Conservation (phyloP, 1,140 invertebrate genomes). For the Dufourea novaeangliae region DNA sequence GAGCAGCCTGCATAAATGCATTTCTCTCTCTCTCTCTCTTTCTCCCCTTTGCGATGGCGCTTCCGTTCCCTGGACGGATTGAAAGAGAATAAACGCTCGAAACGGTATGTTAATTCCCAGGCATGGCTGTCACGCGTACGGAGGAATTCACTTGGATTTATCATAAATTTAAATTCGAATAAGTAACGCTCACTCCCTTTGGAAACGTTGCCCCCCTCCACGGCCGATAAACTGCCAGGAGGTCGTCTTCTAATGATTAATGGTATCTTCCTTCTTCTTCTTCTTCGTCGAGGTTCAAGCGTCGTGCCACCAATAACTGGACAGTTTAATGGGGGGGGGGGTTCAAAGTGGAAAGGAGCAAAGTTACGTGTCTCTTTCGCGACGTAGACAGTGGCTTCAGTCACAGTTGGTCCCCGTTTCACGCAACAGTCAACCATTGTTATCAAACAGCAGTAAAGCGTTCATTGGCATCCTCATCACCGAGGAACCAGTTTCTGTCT, state of each 20-base stretch:
- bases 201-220: not conserved
- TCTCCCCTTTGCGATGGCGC: conserved; percentile 25
- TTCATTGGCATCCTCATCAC: conserved; percentile 57
- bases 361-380: not conserved
- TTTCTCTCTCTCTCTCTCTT: conserved; percentile 54
- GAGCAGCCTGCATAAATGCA: conserved; percentile 75
- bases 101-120: conserved; percentile 31
- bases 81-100: conserved; percentile 54
- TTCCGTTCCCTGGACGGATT: conserved; percentile 48
- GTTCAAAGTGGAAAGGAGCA: conserved; percentile 27
- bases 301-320: conserved; percentile 17
- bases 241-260: conserved; percentile 38
- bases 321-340: conserved; percentile 13
- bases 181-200: not conserved
- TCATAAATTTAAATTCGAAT: conserved; percentile 54
- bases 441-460: conserved; percentile 52
- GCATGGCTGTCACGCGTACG: conserved; percentile 34
- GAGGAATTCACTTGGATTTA: conserved; percentile 62
- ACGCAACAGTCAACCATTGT: conserved; percentile 63
- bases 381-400: conserved; percentile 33
- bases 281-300: not conserved
- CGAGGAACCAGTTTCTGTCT: conserved; percentile 34
- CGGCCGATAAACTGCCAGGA: conserved; percentile 40
- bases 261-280: not conserved
- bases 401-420: conserved; percentile 39